Base-by-base conservation (phyloP, 2,113 vertebrate species). In the Apteryx owenii region DNA sequence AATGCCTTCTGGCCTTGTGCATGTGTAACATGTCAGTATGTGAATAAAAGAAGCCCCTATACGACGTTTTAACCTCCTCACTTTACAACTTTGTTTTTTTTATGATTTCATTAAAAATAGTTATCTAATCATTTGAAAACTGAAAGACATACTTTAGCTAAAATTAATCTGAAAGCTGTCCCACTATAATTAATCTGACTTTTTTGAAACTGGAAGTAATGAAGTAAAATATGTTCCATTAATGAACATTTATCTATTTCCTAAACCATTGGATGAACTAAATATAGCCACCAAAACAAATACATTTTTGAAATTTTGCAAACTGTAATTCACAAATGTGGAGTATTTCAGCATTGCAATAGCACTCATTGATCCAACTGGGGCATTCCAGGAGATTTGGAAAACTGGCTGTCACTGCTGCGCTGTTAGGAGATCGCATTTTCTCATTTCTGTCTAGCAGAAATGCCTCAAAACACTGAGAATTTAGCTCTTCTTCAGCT, bases 241-340 rank as follows among this genome's bases (percentile, higher is more conserved):
- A 58, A 50, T 22, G 22, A 73, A 69, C 79, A 61, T 1, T 61
- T 0, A n/a, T 0, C 1, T 11, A 62, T 58, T 86, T 33, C 66
- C 89, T 86, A 23, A 69, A 28, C 36, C n/a, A 26, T 18, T 20
- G 40, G 54, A 83, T 40, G 40, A 85, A 91, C 26, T 44, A 77
- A 75, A 38, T 25, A 72, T 7, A 94, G 94, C 97, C 97, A 97
- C 97, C 97, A 97, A 97, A 97, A 92, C 91, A 96, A 97, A 90
- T 19, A 81, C 94, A 98, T 98, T 98, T 98, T 98, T 98, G 97
- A 97, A 95, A 93, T 71, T 85, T 96, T 90, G 95, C 95, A 90
- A 95, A 97, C 87, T 89, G 72, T 93, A 96, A 91, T 91, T 98
- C 97, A 97, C 97, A 94, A 92, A 97, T 94, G 95, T 97, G 93